Conservation (phyloP, 2,113 vertebrate genomes). For the Rhombomys opimus region DNA sequence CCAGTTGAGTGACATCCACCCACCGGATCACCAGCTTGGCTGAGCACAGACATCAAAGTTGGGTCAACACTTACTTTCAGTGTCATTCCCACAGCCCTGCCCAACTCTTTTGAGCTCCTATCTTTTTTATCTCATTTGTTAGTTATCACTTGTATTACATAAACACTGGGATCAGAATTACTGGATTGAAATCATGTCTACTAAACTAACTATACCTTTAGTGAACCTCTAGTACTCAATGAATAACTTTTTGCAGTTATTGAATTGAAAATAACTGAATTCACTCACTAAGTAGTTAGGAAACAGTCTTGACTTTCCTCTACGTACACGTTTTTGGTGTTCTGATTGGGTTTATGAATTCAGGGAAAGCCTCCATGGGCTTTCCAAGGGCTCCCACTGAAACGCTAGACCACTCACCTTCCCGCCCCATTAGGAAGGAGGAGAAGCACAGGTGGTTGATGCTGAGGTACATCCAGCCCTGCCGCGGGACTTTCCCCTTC, state of each 20-base stretch:
- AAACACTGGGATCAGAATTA: neutral
- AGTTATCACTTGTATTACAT: neutral
- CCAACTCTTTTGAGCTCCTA: neutral
- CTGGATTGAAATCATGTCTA: neutral
- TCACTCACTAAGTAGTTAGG: neutral
- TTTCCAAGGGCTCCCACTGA: neutral
- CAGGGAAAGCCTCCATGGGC: neutral
- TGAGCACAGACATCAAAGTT: conserved; percentile 78
- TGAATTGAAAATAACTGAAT: neutral
- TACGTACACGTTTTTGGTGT: neutral
- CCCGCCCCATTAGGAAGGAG: conserved; percentile 96
- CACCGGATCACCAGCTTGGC: conserved; percentile 97
- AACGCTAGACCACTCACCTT: conserved; percentile 89
- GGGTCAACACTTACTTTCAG: neutral
- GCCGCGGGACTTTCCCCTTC: conserved; percentile 97
- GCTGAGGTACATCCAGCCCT: conserved; percentile 99
- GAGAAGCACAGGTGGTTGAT: conserved; percentile 99
- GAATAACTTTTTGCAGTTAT: neutral
- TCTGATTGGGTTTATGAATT: neutral
- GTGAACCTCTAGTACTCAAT: neutral
- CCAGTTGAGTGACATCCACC: conserved; percentile 98
- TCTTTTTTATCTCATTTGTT: neutral
- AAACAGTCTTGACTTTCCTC: neutral
- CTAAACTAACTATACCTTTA: neutral
- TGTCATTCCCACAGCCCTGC: neutral